Percentiles rank a stretch among this genome's conserved stretches.
Evolutionary conservation across 2,888 invertebrate species (phyloP).

Genomic region (Heliconius cydno): DNA sequence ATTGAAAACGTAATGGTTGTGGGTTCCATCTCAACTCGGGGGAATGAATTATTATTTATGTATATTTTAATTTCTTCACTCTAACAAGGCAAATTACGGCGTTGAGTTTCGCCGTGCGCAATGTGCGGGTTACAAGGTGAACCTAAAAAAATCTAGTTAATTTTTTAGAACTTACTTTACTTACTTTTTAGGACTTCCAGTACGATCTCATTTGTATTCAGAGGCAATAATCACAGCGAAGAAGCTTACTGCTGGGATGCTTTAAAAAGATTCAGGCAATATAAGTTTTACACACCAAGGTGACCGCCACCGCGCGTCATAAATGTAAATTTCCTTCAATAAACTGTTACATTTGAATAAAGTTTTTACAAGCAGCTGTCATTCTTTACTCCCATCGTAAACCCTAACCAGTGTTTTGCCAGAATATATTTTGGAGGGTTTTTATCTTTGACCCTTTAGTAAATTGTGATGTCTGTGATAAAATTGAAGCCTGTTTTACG

Average conservation of each 20-base stretch:
- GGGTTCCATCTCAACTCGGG: fast-evolving
- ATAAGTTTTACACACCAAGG: neutral
- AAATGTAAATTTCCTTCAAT: constrained; percentile 45
- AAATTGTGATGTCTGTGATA: constrained; percentile 21
- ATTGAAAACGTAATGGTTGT: neutral
- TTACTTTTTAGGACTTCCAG: neutral
- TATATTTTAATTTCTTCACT: no score
- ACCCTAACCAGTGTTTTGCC: constrained; percentile 38
- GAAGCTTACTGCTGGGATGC: neutral
- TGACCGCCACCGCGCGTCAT: neutral
- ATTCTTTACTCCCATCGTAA: constrained; percentile 54
- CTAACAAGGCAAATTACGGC: no score
- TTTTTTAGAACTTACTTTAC: neutral
- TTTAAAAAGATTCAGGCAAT: neutral
- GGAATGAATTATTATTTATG: no score
- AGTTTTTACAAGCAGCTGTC: constrained; percentile 56
- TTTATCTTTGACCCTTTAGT: constrained; percentile 25
- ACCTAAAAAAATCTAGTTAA: neutral
- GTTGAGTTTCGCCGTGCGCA: no score
- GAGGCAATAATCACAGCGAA: neutral
- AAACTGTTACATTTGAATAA: constrained; percentile 53
- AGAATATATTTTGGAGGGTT: constrained; percentile 8
- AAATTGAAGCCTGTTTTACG: constrained; percentile 15
- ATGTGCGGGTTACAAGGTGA: no score
- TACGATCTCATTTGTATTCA: neutral